Evolutionary conservation across 2,888 invertebrate genomes (phyloP), one percentile per base, ranked within the genome.

Genomic region (Dynastes grantii): DNA sequence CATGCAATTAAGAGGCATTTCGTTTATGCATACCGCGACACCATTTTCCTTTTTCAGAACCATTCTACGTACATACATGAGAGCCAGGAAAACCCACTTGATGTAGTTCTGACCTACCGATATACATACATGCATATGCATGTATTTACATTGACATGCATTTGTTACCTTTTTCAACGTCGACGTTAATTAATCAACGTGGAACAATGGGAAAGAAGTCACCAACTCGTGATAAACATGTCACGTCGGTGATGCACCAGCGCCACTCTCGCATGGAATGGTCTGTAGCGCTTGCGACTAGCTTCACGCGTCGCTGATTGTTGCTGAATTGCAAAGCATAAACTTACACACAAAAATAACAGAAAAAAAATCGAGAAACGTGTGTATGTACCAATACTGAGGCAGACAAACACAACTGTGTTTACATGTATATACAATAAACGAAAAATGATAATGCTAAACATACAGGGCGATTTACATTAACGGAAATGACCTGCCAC

Each of bases 201-300:
- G 61, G 22, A 61, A 22, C 22, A 61, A 27, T 22, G 61, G 27
- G 9, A 61, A 61, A 61, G 53, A 61, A 61, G 27, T 61, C 61
- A 8, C 61, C 61, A 61, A 61, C 61, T 61, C 61, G 29, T 61
- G 61, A 61, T 61, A 61, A 61, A 61, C 61, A 61, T 61, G 61
- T 61, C 61, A 61, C 61, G 61, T 27, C 2, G 27, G 61, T 29
- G 61, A 61, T 27, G 29, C 61, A 61, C 27, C 29, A 29, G 61
- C 29, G 22, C 29, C 61, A 61, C 29, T 61, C 61, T 61, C 27
- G 61, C 61, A 61, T 27, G 8, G 29, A 61, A 61, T 22, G 61
- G 8, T 61, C 27, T 27, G 8, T 22, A 61, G 29, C 61, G 29
- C 61, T 22, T 29, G 29, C 61, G 61, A 61, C 27, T 27, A 61